Evolutionary conservation across 2,113 vertebrate genomes (phyloP).

Genomic region (Ascaphus truei): DNA sequence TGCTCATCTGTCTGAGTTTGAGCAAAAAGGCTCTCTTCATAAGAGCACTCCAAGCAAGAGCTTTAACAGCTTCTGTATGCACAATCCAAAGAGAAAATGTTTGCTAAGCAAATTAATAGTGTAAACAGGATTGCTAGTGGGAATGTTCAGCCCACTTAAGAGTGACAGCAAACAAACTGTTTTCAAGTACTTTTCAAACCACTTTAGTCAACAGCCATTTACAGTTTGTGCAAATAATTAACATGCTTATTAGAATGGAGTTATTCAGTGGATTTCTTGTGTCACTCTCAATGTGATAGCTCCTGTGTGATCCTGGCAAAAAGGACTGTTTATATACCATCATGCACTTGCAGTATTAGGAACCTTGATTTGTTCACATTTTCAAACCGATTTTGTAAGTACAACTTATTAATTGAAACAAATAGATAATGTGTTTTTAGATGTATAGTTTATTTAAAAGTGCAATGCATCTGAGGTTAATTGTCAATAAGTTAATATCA

Average conservation of each 20-base stretch:
- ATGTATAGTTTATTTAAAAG: background rate
- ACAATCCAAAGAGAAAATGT: slow-evolving; percentile 45
- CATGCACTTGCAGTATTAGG: no score
- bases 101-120: slow-evolving; percentile 69
- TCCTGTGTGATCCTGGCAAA: background rate
- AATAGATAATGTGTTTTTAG: background rate
- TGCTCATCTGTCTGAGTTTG: slow-evolving; percentile 58
- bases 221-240: slow-evolving; percentile 55
- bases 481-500: no score
- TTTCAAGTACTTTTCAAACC: slow-evolving; percentile 60
- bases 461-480: no score
- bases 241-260: slow-evolving; percentile 55
- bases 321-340: background rate
- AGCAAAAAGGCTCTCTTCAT: slow-evolving; percentile 57
- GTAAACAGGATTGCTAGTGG: slow-evolving; percentile 59
- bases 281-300: background rate
- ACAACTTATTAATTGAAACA: background rate
- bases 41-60: slow-evolving; percentile 60
- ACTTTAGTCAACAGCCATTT: slow-evolving; percentile 52
- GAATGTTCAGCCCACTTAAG: slow-evolving; percentile 53
- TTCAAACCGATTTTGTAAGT: no score
- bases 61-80: slow-evolving; percentile 51
- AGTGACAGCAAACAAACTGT: slow-evolving; percentile 58
- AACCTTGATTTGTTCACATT: no score
- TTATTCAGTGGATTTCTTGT: slow-evolving; percentile 47